Evolutionary conservation across 1,140 invertebrate genomes (phyloP), one percentile per base, ranked within the genome.

Genomic region (Anoplophora glabripennis): DNA sequence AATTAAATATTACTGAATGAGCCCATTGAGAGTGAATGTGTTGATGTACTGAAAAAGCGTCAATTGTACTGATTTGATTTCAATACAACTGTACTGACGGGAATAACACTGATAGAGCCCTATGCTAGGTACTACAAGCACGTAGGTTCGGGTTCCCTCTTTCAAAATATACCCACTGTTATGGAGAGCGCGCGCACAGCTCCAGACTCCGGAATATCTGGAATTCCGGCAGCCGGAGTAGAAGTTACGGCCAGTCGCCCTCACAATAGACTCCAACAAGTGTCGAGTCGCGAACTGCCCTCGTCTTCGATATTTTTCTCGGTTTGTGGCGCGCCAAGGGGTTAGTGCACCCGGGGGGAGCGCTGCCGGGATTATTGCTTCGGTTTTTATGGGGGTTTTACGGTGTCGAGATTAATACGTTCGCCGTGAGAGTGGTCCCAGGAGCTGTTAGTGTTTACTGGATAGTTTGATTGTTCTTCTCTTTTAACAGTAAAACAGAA

Each of bases 171-270:
- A 28, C 21, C 21, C 21, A 28, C 3, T 28, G 21, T 28, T 28
- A 28, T 1, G 28, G 44, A 46, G 44, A 40, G 2, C 44, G 44
- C 44, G 44, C 44, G 44, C 44, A 46, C 28, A 10, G 44, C 12
- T 46, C 44, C 44, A 46, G 44, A 46, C 44, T 46, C 44, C 44
- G 44, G 44, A 46, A 46, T 15, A 46, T 46, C 44, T 46, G 44
- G 18, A 46, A 46, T 18, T 46, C 45, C 45, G 45, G 21, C 33
- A 14, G 33, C 47, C 17, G 44, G 44, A 46, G 44, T 18, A n/a
- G 17, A 17, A 11, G 28, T 18, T 46, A 46, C 17, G 28, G 44
- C 44, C 44, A 46, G 44, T 46, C 28, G 44, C 44, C 28, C 10
- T 11, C 14, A 46, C 44, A 46, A 46, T 46, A 46, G 44, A 28